Base-by-base conservation (phyloP, 2,888 invertebrate species). In the Megaustenia siamemsis region DNA sequence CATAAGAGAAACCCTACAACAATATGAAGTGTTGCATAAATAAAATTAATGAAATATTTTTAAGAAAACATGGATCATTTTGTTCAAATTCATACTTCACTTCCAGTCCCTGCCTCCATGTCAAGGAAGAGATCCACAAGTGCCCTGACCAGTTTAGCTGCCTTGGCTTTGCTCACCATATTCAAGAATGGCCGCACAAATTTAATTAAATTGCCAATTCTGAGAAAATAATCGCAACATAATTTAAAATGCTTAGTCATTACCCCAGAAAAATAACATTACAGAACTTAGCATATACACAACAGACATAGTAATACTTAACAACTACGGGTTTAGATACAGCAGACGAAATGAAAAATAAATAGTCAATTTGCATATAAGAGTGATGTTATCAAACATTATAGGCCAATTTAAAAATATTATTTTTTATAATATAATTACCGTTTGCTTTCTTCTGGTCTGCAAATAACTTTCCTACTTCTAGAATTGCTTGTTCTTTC, bases 111-210 rank as follows among this genome's bases (percentile, higher is more conserved):
- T 88, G 98, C 98, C 94, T 99, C 98, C 95, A 99, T 96, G 94
- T 98, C 99, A 90, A 99, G 95, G 94, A 99, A 99, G 95, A 98
- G 96, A 94, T 99, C 99, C 21, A 99, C 99, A 90, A 99, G 95
- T 38, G 98, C 97, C 88, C 99, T 96, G 15, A 99, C 99, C 91
- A 99, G 95, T 95, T 99, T 99, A 0, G 99, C 99, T 81, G 99
- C 99, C 95, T 99, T 99, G 56, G 99, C 99, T 95, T 99, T 99
- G 94, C 99, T 99, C 93, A 99, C 98, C 90, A 97, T 95, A 91
- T 97, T 97, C 86, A 99, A 95, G 94, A 99, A 99, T 28, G 99
- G 99, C 91, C 99, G 96, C 78, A 98, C 98, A 87, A 97, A 97
- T 95, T 97, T 97, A 93, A 99, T 99, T 89, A 99, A 95, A 91